phyloP scores from a whole-genome alignment of 2,113 vertebrate species.

The Meriones unguiculatus region DNA sequence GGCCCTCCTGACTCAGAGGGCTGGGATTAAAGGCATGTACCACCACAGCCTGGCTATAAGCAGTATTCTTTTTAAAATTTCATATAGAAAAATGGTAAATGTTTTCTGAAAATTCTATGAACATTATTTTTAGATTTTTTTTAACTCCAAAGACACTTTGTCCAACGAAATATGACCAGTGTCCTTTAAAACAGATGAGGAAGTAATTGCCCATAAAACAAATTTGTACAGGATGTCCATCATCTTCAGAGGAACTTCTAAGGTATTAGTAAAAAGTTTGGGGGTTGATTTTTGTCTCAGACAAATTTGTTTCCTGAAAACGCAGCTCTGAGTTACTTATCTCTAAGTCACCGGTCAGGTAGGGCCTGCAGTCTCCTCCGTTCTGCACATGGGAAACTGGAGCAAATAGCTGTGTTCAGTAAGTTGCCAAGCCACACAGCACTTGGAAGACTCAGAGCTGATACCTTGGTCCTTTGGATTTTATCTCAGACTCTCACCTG shows the following conservation, averaged over 20 bases:
- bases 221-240: neutral
- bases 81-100: conserved; percentile 38
- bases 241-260: conserved; percentile 28
- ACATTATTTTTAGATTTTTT: conserved; percentile 59
- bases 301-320: neutral
- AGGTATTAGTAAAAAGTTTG: neutral
- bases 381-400: neutral
- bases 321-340: neutral
- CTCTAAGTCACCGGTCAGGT: neutral
- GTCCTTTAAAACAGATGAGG: conserved; percentile 4
- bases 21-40: neutral
- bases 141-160: conserved; percentile 44
- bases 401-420: neutral
- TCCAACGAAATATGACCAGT: conserved; percentile 42
- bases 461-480: neutral
- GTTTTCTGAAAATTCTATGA: conserved; percentile 52
- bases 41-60: neutral
- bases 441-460: neutral
- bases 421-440: neutral
- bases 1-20: no score
- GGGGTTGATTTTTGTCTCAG: conserved; percentile 13
- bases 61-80: conserved; percentile 52
- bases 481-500: neutral
- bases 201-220: conserved; percentile 21
- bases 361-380: neutral